Conservation (phyloP, 2,797 vertebrate genomes). For the Falco cherrug region DNA sequence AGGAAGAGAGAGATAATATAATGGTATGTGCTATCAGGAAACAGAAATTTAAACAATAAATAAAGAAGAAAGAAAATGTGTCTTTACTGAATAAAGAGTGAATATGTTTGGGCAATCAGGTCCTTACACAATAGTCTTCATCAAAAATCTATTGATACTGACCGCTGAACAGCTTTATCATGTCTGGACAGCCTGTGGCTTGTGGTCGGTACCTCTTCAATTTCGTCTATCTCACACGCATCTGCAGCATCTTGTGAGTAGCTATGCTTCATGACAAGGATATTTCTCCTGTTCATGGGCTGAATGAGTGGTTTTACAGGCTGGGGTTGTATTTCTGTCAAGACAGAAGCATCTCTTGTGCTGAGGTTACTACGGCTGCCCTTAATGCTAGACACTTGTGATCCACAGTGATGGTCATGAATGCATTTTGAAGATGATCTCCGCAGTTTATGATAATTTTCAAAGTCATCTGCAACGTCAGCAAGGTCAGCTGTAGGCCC, state of each 20-base stretch:
- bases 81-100: conserved; percentile 7
- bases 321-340: conserved; percentile 89
- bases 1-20: conserved; percentile 31
- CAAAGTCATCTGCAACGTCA: conserved; percentile 94
- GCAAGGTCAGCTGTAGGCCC: conserved; percentile 89
- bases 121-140: conserved; percentile 81
- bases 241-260: conserved; percentile 95
- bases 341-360: conserved; percentile 85
- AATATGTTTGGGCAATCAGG: conserved; percentile 58
- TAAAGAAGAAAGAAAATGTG: conserved; percentile 43
- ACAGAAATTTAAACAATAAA: conserved; percentile 35
- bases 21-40: conserved; percentile 42
- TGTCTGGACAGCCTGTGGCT: conserved; percentile 97
- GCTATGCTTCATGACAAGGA: conserved; percentile 99
- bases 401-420: conserved; percentile 98
- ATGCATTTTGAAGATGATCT: conserved; percentile 94
- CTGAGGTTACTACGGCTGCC: conserved; percentile 93
- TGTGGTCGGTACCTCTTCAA: conserved; percentile 98
- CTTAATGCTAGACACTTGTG: conserved; percentile 85
- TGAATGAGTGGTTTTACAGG: conserved; percentile 86
- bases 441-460: conserved; percentile 93
- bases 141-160: conserved; percentile 96
- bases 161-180: conserved; percentile 99
- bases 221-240: conserved; percentile 91
- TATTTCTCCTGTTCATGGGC: conserved; percentile 90